A percentile compares a stretch with the other conserved stretches of the same genome.
Evolutionary conservation across 2,113 vertebrate genomes (phyloP).

Genomic region (Ammodytes marinus): DNA sequence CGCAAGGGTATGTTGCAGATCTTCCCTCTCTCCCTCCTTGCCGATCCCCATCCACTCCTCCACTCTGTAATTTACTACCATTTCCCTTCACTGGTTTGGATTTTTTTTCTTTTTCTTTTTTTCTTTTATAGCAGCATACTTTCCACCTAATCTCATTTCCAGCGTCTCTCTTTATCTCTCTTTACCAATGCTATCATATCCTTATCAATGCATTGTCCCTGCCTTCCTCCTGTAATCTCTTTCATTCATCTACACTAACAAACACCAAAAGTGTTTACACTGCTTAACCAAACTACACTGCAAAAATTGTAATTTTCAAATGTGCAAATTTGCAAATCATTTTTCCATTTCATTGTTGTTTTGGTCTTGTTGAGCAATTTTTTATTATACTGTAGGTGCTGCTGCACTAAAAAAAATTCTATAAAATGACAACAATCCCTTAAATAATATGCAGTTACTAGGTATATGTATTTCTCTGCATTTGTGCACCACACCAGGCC

Average conservation of each 20-base stretch:
- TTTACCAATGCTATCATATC: neutral
- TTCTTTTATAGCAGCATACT: neutral
- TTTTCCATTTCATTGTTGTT: neutral
- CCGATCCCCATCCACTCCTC: conserved; percentile 14
- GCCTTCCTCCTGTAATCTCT: neutral
- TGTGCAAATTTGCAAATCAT: neutral
- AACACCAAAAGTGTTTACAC: neutral
- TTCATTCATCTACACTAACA: neutral
- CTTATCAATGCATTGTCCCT: conserved; percentile 15
- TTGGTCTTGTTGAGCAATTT: neutral
- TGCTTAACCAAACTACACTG: neutral
- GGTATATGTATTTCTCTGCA: too few species aligned
- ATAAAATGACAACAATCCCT: neutral
- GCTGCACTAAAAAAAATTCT: neutral
- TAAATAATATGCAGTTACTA: neutral
- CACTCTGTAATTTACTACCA: conserved; percentile 28
- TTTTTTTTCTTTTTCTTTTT: neutral
- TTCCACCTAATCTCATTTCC: neutral
- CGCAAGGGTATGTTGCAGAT: conserved; percentile 90
- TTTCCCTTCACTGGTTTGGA: conserved; percentile 21
- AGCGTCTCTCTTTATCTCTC: neutral
- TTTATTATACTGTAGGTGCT: neutral
- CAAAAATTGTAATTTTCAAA: neutral
- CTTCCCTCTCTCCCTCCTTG: conserved; percentile 27
- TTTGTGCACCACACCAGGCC: neutral